Evolutionary conservation across 1,140 invertebrate species (phyloP).

Genomic region (Notospermus geniculatus): DNA sequence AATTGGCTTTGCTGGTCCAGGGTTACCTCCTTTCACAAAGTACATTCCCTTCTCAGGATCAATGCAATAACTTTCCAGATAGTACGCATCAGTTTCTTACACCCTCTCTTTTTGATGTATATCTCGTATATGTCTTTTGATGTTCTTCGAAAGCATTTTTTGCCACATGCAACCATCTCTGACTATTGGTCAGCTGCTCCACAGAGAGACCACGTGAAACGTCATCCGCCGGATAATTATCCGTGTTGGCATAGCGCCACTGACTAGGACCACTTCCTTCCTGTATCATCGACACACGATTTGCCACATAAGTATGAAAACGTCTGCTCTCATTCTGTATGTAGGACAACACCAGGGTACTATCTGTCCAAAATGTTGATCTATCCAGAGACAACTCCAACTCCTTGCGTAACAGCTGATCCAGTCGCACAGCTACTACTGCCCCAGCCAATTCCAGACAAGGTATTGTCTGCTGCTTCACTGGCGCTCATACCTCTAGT

Average conservation of each 20-base stretch:
- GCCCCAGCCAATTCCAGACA: slow-evolving; percentile 19
- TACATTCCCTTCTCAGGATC: too few species aligned
- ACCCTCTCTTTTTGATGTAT: too few species aligned
- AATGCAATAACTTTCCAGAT: too few species aligned
- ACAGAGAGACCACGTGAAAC: slow-evolving; percentile 19
- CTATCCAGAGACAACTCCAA: slow-evolving; percentile 5
- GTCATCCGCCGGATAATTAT: slow-evolving; percentile 23
- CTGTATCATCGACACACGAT: slow-evolving; percentile 12
- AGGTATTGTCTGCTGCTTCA: slow-evolving; percentile 16
- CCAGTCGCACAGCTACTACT: slow-evolving; percentile 6
- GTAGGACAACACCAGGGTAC: slow-evolving; percentile 16
- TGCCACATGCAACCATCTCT: neutral
- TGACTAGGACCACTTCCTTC: slow-evolving; percentile 7
- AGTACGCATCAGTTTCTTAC: too few species aligned
- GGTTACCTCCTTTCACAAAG: too few species aligned
- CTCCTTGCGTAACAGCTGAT: slow-evolving; percentile 15
- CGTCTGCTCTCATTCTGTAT: slow-evolving; percentile 14
- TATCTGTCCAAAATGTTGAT: slow-evolving; percentile 23
- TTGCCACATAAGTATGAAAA: slow-evolving; percentile 22
- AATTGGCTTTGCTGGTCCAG: too few species aligned
- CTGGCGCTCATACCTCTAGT: too few species aligned
- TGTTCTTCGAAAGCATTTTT: too few species aligned
- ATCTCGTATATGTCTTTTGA: too few species aligned
- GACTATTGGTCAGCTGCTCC: neutral
- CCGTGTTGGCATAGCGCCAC: slow-evolving; percentile 18